Percentiles rank a stretch among this genome's conserved stretches.
Conservation (phyloP, 1,140 invertebrate species). For the Heliconius congener region DNA sequence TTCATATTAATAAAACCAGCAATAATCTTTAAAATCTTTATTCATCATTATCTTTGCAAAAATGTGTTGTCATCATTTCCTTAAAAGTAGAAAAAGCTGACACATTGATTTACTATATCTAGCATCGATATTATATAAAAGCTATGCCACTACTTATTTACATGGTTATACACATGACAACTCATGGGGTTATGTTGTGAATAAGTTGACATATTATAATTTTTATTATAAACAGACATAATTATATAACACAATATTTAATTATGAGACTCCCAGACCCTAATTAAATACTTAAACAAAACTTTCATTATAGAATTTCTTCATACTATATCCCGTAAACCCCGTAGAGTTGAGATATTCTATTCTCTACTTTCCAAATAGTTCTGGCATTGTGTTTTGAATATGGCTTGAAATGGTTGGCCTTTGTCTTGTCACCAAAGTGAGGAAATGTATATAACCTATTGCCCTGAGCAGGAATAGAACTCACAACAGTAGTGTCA, state of each 20-base stretch:
- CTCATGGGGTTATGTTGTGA: conserved; percentile 19
- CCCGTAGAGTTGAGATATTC: no score
- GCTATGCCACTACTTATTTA: conserved; percentile 61
- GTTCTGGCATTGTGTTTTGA: no score
- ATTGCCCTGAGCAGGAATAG: background rate
- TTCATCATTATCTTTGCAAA: conserved; percentile 14
- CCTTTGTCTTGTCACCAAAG: no score
- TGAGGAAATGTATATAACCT: no score
- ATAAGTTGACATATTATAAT: background rate
- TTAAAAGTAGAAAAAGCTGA: conserved; percentile 28
- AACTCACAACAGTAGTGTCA: background rate
- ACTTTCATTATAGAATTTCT: background rate
- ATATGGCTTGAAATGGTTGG: no score
- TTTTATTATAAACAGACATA: background rate
- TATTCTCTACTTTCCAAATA: no score
- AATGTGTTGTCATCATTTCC: conserved; percentile 19
- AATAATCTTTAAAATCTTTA: conserved; percentile 6
- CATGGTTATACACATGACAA: conserved; percentile 56
- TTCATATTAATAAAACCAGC: background rate
- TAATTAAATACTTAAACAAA: background rate
- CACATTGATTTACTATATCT: conserved; percentile 37
- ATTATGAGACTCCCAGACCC: background rate
- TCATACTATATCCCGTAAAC: no score
- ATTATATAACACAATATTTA: background rate
- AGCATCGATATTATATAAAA: conserved; percentile 58